A percentile compares a stretch with the other conserved stretches of the same genome.
These are phyloP conservation scores for Sinodicranocentrus sp. DNA, from an alignment of 2,888 invertebrate species.

Conservation along the genomic window DNA sequence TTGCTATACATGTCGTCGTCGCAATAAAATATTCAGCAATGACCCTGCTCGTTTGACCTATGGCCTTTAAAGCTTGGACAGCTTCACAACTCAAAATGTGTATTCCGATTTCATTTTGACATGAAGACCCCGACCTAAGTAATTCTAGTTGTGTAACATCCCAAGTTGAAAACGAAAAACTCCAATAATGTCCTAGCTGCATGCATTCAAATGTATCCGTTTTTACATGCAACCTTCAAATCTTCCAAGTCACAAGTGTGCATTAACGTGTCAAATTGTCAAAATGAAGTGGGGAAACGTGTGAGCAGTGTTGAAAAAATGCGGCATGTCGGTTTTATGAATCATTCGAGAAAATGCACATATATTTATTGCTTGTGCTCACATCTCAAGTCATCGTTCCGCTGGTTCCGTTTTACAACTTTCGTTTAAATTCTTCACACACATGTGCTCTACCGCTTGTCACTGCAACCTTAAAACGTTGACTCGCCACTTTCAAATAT, in stretches of 20 bases:
- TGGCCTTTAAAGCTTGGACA: too few species aligned
- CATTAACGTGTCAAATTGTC: neutral
- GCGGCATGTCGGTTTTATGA: neutral
- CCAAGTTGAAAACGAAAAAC: neutral
- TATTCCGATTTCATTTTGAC: neutral
- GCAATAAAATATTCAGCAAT: too few species aligned
- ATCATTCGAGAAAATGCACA: neutral
- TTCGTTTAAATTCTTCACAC: too few species aligned
- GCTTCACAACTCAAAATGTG: too few species aligned
- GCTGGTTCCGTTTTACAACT: too few species aligned
- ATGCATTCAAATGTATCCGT: neutral
- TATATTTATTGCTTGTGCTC: neutral
- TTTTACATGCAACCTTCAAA: neutral
- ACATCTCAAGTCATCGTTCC: too few species aligned
- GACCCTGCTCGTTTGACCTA: too few species aligned
- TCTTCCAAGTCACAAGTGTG: neutral
- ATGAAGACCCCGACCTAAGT: neutral
- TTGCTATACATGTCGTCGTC: too few species aligned
- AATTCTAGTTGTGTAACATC: neutral
- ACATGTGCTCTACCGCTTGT: too few species aligned
- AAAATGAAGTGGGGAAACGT: too few species aligned
- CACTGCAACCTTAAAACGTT: too few species aligned
- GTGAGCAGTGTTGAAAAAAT: neutral
- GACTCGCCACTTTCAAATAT: too few species aligned
- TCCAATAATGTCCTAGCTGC: neutral